phyloP scores from a whole-genome alignment of 2,888 invertebrate species.

The Glomeris marginata region DNA sequence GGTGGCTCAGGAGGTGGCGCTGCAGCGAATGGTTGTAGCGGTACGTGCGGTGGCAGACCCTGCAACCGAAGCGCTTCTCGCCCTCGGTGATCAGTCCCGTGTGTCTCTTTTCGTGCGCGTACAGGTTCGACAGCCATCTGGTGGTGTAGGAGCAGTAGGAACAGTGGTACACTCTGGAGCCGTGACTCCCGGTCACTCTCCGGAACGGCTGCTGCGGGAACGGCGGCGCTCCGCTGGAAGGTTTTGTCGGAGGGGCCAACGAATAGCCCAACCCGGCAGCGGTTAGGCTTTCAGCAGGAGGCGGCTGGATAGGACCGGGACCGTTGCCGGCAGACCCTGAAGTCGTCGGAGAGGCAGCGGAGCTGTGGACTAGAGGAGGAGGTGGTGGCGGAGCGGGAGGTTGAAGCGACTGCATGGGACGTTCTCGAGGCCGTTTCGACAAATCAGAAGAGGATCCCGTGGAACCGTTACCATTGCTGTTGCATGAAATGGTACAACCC shows the following conservation, averaged over 20 bases:
- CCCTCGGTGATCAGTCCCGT: constrained; percentile 26
- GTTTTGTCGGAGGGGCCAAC: too few species aligned
- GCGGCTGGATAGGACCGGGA: too few species aligned
- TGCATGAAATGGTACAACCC: too few species aligned
- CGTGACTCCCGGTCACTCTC: constrained; percentile 13
- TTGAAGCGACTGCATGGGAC: too few species aligned
- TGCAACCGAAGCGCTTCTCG: constrained; percentile 26
- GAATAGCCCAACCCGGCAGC: too few species aligned
- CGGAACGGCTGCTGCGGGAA: constrained; percentile 2
- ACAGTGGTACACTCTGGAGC: constrained; percentile 60
- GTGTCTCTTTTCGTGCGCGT: constrained; percentile 82
- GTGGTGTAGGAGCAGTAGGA: constrained; percentile 80
- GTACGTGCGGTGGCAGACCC: constrained; percentile 27
- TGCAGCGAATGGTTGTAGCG: constrained; percentile 26
- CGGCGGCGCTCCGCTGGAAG: constrained; percentile 2
- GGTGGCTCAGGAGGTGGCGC: constrained; percentile 24
- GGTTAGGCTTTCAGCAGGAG: too few species aligned
- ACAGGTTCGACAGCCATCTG: constrained; percentile 73
- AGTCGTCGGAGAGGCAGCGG: constrained; percentile 6
- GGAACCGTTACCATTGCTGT: too few species aligned
- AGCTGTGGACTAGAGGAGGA: neutral
- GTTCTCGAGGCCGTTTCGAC: too few species aligned
- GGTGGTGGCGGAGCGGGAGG: too few species aligned
- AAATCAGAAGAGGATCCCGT: too few species aligned
- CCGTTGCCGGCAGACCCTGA: constrained; percentile 2